Conservation (phyloP, 2,888 invertebrate species). For the Andrena camellia region DNA sequence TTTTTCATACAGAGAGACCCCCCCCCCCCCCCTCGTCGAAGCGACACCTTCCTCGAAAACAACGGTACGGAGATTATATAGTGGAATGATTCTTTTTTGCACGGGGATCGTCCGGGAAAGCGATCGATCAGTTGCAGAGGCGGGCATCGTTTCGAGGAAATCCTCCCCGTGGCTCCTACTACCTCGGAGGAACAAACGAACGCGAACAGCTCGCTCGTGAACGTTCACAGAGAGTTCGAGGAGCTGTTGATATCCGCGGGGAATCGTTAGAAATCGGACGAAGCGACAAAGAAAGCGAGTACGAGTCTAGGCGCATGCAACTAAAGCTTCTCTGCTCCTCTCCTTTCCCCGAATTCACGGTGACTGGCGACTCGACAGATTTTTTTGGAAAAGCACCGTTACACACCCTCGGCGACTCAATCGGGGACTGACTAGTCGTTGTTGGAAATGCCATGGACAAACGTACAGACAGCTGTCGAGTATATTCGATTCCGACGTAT, state of each 20-base stretch:
- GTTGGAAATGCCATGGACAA: constrained; percentile 78
- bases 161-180: background rate
- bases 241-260: background rate
- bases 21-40: constrained; percentile 25
- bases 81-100: background rate
- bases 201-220: background rate
- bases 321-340: constrained; percentile 71
- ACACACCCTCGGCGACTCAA: constrained; percentile 54
- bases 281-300: constrained; percentile 79
- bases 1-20: constrained; percentile 11
- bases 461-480: constrained; percentile 57
- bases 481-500: constrained; percentile 29
- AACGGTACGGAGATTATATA: background rate
- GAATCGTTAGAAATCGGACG: constrained; percentile 8
- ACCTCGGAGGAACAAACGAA: background rate
- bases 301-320: constrained; percentile 81
- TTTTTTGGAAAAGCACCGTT: constrained; percentile 22
- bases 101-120: constrained; percentile 9
- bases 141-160: background rate
- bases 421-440: constrained; percentile 85
- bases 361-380: background rate
- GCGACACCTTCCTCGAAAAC: constrained; percentile 32
- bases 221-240: background rate
- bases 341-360: background rate
- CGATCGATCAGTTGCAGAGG: background rate